A percentile compares a stretch with the other conserved stretches of the same genome.
These are phyloP conservation scores for Caiman crocodilus DNA, from an alignment of 2,797 vertebrate genomes.

Conservation along the genomic window DNA sequence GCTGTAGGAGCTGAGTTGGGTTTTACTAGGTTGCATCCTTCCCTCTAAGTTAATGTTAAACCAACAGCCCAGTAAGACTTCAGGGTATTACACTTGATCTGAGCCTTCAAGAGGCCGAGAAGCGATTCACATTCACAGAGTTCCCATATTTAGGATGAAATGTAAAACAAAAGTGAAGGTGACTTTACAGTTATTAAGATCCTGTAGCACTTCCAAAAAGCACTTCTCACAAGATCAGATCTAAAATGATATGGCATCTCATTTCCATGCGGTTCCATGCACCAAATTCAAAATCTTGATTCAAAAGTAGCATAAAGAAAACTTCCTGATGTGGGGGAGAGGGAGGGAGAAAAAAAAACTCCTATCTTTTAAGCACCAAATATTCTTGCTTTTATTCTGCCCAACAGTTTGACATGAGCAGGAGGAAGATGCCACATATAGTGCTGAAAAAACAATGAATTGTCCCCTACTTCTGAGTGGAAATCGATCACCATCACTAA, in stretches of 20 bases:
- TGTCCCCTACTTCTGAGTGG: neutral
- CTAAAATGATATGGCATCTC: neutral
- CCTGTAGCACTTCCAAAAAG: neutral
- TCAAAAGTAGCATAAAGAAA: neutral
- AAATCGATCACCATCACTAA: conserved; percentile 13
- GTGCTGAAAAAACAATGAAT: conserved; percentile 1
- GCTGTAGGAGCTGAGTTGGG: neutral
- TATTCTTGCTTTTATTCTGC: conserved; percentile 3
- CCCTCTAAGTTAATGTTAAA: neutral
- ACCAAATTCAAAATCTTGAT: neutral
- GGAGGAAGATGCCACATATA: neutral
- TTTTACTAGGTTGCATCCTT: rapidly evolving
- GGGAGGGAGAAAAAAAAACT: neutral
- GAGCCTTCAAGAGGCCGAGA: too few relatives aligned
- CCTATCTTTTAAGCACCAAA: neutral
- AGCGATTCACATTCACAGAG: neutral
- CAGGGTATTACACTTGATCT: too few relatives aligned
- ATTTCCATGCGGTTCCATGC: neutral
- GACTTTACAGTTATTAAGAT: neutral
- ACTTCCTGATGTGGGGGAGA: neutral
- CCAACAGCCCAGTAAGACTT: neutral
- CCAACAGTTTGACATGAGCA: neutral
- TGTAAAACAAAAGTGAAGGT: neutral
- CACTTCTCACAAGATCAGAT: neutral
- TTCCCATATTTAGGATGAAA: neutral